Conservation (phyloP, 2,113 vertebrate genomes). For the Scalopus aquaticus region DNA sequence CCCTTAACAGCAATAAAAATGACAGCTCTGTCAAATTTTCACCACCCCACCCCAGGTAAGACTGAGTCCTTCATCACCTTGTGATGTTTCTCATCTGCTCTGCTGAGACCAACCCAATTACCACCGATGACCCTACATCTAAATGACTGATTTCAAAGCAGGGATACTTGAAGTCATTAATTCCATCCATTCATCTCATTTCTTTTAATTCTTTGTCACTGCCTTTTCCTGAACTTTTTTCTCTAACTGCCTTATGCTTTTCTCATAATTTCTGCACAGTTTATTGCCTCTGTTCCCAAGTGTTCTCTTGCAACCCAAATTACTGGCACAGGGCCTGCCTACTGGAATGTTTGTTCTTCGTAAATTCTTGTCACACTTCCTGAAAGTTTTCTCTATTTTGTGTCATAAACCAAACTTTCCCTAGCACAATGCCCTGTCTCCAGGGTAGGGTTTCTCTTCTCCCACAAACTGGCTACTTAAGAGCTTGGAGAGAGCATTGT, state of each 20-base stretch:
- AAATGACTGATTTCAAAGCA: neutral
- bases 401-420: neutral
- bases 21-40: neutral
- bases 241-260: neutral
- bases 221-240: neutral
- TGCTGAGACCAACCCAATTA: neutral
- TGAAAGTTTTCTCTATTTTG: neutral
- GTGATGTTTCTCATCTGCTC: neutral
- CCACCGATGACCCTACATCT: neutral
- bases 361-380: neutral
- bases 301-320: neutral
- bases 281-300: neutral
- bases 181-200: neutral
- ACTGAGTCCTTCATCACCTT: neutral
- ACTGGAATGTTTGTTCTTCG: neutral
- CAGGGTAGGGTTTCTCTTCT: neutral
- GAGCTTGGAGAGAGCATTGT: neutral
- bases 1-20: neutral
- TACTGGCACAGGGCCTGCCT: neutral
- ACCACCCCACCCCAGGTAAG: neutral
- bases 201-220: neutral
- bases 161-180: neutral
- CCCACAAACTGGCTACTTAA: neutral
- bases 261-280: neutral
- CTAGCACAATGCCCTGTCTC: neutral